Conservation (phyloP, 1,140 invertebrate genomes). For the Matsumurasca onukii region DNA sequence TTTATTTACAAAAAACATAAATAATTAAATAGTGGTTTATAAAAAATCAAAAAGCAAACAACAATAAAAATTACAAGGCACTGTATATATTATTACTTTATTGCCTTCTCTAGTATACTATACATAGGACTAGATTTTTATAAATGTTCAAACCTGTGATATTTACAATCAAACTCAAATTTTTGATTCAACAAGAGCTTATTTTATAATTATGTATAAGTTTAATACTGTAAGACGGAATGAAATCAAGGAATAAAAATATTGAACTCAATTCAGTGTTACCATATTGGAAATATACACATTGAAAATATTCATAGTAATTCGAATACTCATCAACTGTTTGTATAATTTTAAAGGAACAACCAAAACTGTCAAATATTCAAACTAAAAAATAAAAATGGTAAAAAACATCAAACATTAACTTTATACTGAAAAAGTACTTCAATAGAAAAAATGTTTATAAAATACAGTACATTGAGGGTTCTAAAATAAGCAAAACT, state of each 20-base stretch:
- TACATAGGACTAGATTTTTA: slow-evolving; percentile 12
- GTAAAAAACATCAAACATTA: no score
- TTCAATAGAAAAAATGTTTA: not conserved
- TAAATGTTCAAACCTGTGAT: not conserved
- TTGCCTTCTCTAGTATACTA: not conserved
- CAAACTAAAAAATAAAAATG: no score
- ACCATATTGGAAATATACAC: not conserved
- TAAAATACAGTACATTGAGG: not conserved
- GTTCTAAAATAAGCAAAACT: not conserved
- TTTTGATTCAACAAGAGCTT: not conserved
- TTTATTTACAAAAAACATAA: slow-evolving; percentile 13
- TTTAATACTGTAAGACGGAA: no score
- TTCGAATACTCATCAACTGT: no score
- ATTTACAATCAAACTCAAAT: not conserved
- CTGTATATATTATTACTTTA: slow-evolving; percentile 4
- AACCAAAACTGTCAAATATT: no score
- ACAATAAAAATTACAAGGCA: slow-evolving; percentile 16
- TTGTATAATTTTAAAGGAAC: no score
- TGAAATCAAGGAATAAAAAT: not conserved
- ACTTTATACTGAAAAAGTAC: no score
- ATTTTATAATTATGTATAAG: no score
- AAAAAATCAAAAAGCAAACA: slow-evolving; percentile 9
- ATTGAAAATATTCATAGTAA: not conserved
- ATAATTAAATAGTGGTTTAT: not conserved
- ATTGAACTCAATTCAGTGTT: not conserved